Percentiles rank a stretch among this genome's conserved stretches.
Evolutionary conservation across 2,888 invertebrate genomes (phyloP).

Genomic region (Oscheius sp.): DNA sequence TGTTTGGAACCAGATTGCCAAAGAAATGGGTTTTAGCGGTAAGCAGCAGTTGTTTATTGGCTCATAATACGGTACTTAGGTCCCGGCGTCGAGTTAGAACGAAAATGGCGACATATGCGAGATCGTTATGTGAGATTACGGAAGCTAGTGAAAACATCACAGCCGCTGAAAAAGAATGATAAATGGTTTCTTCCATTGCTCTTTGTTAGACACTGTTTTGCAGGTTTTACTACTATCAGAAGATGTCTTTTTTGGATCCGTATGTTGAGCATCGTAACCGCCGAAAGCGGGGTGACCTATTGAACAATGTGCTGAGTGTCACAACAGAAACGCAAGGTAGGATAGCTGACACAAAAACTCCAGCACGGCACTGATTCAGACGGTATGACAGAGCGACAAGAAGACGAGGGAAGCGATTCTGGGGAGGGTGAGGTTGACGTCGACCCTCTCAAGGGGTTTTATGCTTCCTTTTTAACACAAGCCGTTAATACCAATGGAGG

Average conservation of each 20-base stretch:
- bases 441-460: constrained; percentile 39
- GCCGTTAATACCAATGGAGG: constrained; percentile 20
- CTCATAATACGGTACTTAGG: constrained; percentile 11
- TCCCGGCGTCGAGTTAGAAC: constrained; percentile 50
- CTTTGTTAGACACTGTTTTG: not conserved
- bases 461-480: constrained; percentile 33
- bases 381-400: constrained; percentile 28
- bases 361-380: constrained; percentile 8
- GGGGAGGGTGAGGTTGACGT: constrained; percentile 36
- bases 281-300: constrained; percentile 38
- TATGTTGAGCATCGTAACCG: constrained; percentile 55
- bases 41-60: not conserved
- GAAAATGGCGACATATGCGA: constrained; percentile 58
- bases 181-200: constrained; percentile 41
- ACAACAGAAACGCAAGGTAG: constrained; percentile 27
- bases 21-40: constrained; percentile 44
- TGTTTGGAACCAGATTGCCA: constrained; percentile 47
- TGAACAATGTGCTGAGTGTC: constrained; percentile 35
- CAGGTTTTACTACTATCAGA: constrained; percentile 50
- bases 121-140: constrained; percentile 57
- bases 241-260: constrained; percentile 56
- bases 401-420: constrained; percentile 38
- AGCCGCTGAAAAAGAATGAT: constrained; percentile 46
- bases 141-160: constrained; percentile 47
- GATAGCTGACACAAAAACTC: not conserved